Conservation (phyloP, 2,888 invertebrate genomes). For the Ophion slaviceki region DNA sequence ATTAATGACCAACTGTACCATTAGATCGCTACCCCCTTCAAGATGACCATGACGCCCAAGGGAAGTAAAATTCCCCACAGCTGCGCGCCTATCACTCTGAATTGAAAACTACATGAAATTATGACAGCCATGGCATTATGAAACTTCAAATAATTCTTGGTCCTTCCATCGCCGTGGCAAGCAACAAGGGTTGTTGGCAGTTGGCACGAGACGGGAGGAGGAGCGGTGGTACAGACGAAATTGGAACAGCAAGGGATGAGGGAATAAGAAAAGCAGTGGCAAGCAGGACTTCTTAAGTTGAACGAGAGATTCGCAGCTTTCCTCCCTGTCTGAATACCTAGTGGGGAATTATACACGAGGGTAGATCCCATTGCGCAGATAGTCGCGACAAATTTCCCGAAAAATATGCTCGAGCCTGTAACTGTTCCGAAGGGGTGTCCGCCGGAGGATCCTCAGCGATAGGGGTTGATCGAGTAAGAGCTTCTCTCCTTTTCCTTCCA, state of each 20-base stretch:
- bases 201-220: slow-evolving; percentile 57
- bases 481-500: slow-evolving; percentile 5
- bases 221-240: slow-evolving; percentile 67
- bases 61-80: background rate
- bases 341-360: slow-evolving; percentile 80
- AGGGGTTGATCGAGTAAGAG: slow-evolving; percentile 46
- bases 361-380: slow-evolving; percentile 81
- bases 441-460: background rate
- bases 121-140: background rate
- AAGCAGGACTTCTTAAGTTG: slow-evolving; percentile 18
- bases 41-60: background rate
- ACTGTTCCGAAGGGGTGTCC: slow-evolving; percentile 29
- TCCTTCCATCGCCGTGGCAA: background rate
- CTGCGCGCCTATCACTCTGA: background rate
- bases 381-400: slow-evolving; percentile 82
- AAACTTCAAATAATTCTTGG: slow-evolving; percentile 5
- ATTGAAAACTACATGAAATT: background rate
- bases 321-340: slow-evolving; percentile 53
- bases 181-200: slow-evolving; percentile 75
- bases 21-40: background rate
- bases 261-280: slow-evolving; percentile 30
- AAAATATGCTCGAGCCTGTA: slow-evolving; percentile 78
- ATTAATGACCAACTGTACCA: background rate
- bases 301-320: slow-evolving; percentile 84
- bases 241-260: slow-evolving; percentile 59